Evolutionary conservation across 1,140 invertebrate species (phyloP).

Genomic region (Parasteatoda tepidariorum): DNA sequence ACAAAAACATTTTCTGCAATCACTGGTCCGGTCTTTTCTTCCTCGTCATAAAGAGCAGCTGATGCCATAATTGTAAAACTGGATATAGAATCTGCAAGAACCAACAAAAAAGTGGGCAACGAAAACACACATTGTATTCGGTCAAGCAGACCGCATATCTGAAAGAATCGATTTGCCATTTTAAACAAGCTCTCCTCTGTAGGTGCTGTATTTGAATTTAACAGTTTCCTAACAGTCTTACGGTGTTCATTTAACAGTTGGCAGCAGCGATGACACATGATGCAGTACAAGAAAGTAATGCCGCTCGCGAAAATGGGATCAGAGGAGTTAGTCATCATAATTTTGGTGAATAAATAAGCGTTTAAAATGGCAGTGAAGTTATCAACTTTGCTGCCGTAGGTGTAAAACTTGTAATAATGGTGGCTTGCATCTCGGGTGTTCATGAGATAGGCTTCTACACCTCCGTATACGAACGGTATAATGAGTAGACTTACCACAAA

Average conservation of each 20-base stretch:
- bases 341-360: conserved; percentile 12
- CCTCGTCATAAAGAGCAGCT: neutral
- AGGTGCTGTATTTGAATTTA: neutral
- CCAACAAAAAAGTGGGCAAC: conserved; percentile 7
- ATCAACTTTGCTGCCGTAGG: neutral
- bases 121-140: conserved; percentile 15
- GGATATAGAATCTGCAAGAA: conserved; percentile 16
- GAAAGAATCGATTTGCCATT: neutral
- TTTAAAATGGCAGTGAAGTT: neutral
- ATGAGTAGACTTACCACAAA: neutral
- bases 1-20: conserved; percentile 19
- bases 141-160: neutral
- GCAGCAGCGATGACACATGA: conserved; percentile 25
- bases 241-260: neutral
- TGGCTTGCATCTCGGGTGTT: neutral
- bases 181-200: neutral
- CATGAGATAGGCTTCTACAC: conserved; percentile 5
- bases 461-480: neutral
- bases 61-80: conserved; percentile 38
- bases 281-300: conserved; percentile 13
- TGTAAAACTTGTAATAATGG: conserved; percentile 12
- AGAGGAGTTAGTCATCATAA: neutral
- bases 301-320: conserved; percentile 28
- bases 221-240: neutral
- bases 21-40: conserved; percentile 5